phyloP scores from a whole-genome alignment of 1,140 invertebrate species.

The Eulimnadia texana region DNA sequence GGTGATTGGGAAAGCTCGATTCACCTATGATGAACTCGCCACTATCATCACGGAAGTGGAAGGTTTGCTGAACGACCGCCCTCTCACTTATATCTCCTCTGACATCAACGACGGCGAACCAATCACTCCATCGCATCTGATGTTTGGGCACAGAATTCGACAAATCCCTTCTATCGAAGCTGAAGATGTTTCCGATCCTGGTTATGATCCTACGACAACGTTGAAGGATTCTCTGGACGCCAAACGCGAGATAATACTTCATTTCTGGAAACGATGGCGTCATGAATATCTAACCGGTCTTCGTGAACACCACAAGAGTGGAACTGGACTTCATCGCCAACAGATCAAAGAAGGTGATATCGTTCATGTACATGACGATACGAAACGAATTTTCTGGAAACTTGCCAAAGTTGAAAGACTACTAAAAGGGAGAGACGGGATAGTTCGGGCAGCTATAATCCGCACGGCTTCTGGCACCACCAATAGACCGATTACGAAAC shows the following conservation, averaged over 20 bases:
- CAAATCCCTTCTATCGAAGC: conserved; percentile 5
- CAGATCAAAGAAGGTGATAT: conserved; percentile 9
- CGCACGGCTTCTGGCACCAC: not conserved
- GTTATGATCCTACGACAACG: not conserved
- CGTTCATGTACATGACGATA: conserved; percentile 7
- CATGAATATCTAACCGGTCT: conserved; percentile 15
- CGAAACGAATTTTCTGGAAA: conserved; percentile 6
- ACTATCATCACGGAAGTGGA: conserved; percentile 8
- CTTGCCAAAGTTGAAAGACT: conserved; percentile 3
- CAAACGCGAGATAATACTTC: not conserved
- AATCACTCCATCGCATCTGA: not conserved
- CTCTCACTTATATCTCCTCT: not conserved
- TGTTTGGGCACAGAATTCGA: conserved; percentile 4
- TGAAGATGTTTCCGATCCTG: not conserved
- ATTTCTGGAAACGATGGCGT: conserved; percentile 17
- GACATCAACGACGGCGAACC: not conserved
- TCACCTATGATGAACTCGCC: conserved; percentile 5
- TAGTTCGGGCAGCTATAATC: not conserved
- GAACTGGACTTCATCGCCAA: not conserved
- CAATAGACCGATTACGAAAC: conserved; percentile 5
- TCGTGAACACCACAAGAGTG: not conserved
- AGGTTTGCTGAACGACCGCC: conserved; percentile 6
- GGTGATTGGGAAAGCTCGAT: conserved; percentile 15
- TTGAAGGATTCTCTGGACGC: not conserved
- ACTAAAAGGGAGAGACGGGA: not conserved